A percentile compares a stretch with the other conserved stretches of the same genome.
phyloP scores from a whole-genome alignment of 2,113 vertebrate species.

The Syrmaticus mikado region DNA sequence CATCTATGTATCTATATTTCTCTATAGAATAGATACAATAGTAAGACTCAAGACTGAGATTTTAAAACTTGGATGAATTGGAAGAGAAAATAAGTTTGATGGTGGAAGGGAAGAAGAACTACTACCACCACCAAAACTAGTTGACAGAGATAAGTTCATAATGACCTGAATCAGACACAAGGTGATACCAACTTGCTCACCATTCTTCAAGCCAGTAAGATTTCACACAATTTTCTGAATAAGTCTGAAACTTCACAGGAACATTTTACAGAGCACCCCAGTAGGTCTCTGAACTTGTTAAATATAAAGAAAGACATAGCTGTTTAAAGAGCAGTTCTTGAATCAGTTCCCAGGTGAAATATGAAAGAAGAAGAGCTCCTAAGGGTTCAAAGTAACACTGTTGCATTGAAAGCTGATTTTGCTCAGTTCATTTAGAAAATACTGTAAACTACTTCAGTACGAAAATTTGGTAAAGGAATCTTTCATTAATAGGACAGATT shows the following conservation, averaged over 20 bases:
- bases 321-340: constrained; percentile 71
- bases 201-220: background rate
- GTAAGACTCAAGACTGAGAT: background rate
- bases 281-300: constrained; percentile 66
- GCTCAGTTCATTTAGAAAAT: constrained; percentile 70
- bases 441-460: constrained; percentile 67
- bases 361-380: constrained; percentile 36
- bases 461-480: constrained; percentile 70
- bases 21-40: background rate
- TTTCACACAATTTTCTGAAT: constrained; percentile 10
- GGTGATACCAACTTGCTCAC: background rate
- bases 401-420: constrained; percentile 53
- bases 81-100: background rate
- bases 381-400: constrained; percentile 52
- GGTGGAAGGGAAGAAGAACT: background rate
- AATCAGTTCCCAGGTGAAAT: constrained; percentile 57
- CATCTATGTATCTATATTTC: background rate
- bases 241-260: constrained; percentile 1
- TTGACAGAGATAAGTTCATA: background rate
- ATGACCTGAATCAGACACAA: background rate
- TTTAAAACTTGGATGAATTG: background rate
- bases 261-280: constrained; percentile 15
- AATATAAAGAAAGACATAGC: constrained; percentile 71
- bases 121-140: background rate
- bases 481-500: constrained; percentile 75